phyloP scores from a whole-genome alignment of 2,113 vertebrate genomes.

The Vicugna pacos region DNA sequence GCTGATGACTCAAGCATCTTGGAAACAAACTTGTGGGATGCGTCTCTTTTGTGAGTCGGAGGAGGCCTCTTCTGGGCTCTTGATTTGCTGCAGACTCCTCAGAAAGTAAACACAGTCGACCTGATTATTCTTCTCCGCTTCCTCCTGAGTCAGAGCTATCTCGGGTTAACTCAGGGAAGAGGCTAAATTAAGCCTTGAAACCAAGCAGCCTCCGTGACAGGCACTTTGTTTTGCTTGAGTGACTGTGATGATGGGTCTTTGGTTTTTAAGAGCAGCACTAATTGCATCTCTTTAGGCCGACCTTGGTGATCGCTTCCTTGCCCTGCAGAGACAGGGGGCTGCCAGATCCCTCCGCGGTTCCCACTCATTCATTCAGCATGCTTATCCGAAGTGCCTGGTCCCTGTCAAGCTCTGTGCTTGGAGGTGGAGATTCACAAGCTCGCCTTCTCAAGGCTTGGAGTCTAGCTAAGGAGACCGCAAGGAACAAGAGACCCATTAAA shows the following conservation, averaged over 20 bases:
- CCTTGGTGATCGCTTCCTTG: not conserved
- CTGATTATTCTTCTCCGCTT: conserved; percentile 29
- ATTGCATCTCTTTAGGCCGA: not conserved
- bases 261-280: conserved; percentile 47
- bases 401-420: not conserved
- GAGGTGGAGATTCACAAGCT: not conserved
- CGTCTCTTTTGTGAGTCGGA: not conserved
- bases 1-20: not conserved
- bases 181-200: conserved; percentile 75
- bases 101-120: conserved; percentile 6
- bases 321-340: not conserved
- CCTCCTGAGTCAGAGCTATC: conserved; percentile 51
- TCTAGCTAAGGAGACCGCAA: not conserved
- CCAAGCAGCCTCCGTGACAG: not conserved
- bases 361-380: accelerated
- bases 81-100: not conserved
- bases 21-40: not conserved
- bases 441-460: accelerated
- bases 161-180: not conserved
- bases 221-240: conserved; percentile 58
- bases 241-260: conserved; percentile 4
- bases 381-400: not conserved
- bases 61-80: not conserved
- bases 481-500: not conserved
- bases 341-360: accelerated